Evolutionary conservation across 2,113 vertebrate genomes (phyloP), one percentile per base, ranked within the genome.

Genomic region (Gorsachius goisagi): DNA sequence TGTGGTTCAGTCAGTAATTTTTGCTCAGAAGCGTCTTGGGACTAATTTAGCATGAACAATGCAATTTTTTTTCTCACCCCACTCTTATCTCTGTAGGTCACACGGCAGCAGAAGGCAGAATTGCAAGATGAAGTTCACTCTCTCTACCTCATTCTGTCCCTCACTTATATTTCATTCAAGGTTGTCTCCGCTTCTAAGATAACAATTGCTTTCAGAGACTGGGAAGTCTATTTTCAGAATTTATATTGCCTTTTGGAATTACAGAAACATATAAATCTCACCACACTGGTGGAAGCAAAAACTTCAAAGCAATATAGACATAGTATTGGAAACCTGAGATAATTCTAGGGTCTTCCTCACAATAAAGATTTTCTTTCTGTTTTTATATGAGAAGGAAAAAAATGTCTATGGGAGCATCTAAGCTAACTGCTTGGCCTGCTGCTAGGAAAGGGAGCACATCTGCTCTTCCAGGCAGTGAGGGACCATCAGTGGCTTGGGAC

Each of bases 151-250:
- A 0, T 44, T 86, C 76, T 41, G 52, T 33, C 28, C 12, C 59
- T 93, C 55, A 19, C 87, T 75, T 80, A 67, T 88, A 95, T 96
- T 95, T 97, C 91, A 94, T 88, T 89, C 90, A 83, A 94, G 78
- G 59, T 69, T 85, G 71, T 88, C 93, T 95, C 85, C 1, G 4
- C 63, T 96, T 94, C 88, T 55, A 92, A 89, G 87, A 85, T 30
- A 84, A 83, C 85, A 92, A 90, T 80, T 95, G 85, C 68, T 94
- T 95, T 96, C 44, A 95, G 96, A 91, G 81, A 66, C 2, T 95
- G 66, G 72, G 56, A 97, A 97, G 96, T 96, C 91, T 95, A 91
- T 95, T 97, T 90, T 86, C 81, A 82, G 78, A 66, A 95, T 96
- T 97, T 95, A 93, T 93, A 72, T 72, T 79, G 90, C 73, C 63